Evolutionary conservation across 2,888 invertebrate genomes (phyloP).

Genomic region (Hecatera dysodea): DNA sequence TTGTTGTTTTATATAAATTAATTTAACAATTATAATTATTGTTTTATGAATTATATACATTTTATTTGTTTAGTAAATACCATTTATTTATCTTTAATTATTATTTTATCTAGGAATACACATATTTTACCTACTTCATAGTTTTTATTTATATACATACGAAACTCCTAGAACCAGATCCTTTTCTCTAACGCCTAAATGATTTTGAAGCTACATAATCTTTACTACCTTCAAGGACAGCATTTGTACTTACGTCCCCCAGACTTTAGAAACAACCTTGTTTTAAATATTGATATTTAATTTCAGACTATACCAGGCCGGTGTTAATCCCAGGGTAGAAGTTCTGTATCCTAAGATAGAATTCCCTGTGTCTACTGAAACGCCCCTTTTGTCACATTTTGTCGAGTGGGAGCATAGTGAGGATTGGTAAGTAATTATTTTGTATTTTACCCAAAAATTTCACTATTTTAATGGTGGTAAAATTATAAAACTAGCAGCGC

Average conservation of each 20-base stretch:
- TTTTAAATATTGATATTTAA: constrained; percentile 25
- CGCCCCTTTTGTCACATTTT: constrained; percentile 94
- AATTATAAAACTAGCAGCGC: too few species aligned
- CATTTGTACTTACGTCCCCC: constrained; percentile 17
- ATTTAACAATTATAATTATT: too few species aligned
- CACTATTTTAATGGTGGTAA: too few species aligned
- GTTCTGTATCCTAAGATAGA: constrained; percentile 93
- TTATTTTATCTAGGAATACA: too few species aligned
- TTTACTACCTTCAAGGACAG: not conserved
- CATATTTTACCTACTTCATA: too few species aligned
- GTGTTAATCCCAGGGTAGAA: constrained; percentile 92
- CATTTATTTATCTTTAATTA: too few species aligned
- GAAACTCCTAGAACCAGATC: constrained; percentile 7
- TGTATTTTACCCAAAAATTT: not conserved
- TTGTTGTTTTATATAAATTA: too few species aligned
- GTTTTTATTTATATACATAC: too few species aligned
- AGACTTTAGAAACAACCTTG: constrained; percentile 30
- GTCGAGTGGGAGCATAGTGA: constrained; percentile 95
- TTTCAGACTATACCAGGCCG: constrained; percentile 93
- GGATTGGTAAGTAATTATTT: constrained; percentile 86
- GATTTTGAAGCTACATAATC: not conserved
- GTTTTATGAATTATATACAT: too few species aligned
- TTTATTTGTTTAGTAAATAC: too few species aligned
- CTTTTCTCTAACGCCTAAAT: not conserved
- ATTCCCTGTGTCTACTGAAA: constrained; percentile 95